phyloP scores from a whole-genome alignment of 2,113 vertebrate genomes.

The Sisor rabdophorus region DNA sequence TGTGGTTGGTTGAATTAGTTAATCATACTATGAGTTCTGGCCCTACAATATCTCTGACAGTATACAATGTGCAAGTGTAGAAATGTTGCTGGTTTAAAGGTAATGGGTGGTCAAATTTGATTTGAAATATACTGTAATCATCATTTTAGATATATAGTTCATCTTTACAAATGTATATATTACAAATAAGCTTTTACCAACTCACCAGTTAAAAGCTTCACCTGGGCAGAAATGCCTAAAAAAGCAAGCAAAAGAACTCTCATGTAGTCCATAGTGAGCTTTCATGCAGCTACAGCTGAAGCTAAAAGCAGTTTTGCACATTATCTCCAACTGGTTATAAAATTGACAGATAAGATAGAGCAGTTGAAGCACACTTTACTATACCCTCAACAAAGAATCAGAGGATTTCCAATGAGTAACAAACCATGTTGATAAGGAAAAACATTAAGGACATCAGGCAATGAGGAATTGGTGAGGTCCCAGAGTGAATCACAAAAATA shows the following conservation, averaged over 20 bases:
- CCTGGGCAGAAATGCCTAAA: constrained; percentile 26
- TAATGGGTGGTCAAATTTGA: no score
- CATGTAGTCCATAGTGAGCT: constrained; percentile 32
- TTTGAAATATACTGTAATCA: neutral
- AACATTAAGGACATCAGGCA: no score
- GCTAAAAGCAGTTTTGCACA: neutral
- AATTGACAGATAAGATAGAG: constrained; percentile 39
- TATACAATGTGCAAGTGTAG: neutral
- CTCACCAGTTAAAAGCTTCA: constrained; percentile 27
- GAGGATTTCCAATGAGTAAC: neutral
- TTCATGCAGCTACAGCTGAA: neutral
- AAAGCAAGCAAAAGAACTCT: constrained; percentile 27
- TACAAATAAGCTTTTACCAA: neutral
- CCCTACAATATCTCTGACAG: neutral
- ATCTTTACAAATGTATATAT: neutral
- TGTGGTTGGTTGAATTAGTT: no score
- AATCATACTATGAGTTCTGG: no score
- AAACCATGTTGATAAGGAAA: neutral
- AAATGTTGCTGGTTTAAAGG: no score
- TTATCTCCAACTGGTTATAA: constrained; percentile 18
- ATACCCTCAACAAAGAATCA: neutral
- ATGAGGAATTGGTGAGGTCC: no score
- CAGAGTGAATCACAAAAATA: no score
- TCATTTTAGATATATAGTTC: neutral
- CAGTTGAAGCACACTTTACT: constrained; percentile 3